Evolutionary conservation across 2,797 vertebrate genomes (phyloP).

Genomic region (Miopithecus talapoin): DNA sequence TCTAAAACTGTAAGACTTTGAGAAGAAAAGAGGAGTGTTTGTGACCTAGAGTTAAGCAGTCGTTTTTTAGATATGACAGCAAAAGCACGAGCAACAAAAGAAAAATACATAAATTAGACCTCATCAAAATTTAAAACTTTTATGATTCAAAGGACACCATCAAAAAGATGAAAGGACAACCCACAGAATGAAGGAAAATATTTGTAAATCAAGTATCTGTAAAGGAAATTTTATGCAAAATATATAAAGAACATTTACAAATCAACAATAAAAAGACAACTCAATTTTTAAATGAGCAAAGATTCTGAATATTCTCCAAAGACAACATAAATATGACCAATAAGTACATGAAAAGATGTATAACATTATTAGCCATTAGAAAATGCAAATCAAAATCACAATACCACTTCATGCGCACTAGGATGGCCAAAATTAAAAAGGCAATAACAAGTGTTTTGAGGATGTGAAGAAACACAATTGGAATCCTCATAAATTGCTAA

Average conservation of each 20-base stretch:
- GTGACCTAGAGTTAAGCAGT: neutral
- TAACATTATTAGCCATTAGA: neutral
- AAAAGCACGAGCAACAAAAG: neutral
- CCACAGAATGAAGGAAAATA: conserved; percentile 29
- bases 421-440: conserved; percentile 10
- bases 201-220: neutral
- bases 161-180: conserved; percentile 6
- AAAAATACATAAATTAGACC: neutral
- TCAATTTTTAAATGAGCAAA: conserved; percentile 5
- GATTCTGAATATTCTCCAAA: conserved; percentile 29
- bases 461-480: neutral
- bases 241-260: neutral
- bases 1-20: neutral
- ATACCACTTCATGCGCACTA: neutral
- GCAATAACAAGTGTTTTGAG: neutral
- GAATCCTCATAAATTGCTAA: neutral
- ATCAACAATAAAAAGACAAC: neutral
- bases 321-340: conserved; percentile 1
- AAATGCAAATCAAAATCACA: conserved; percentile 26
- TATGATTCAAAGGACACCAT: conserved; percentile 13
- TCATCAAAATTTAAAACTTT: neutral
- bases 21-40: neutral
- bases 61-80: neutral
- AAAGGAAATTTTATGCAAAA: conserved; percentile 7
- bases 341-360: conserved; percentile 2